These are phyloP conservation scores for Hydroisotoma schaefferi DNA, from an alignment of 2,888 invertebrate species.

Conservation along the genomic window DNA sequence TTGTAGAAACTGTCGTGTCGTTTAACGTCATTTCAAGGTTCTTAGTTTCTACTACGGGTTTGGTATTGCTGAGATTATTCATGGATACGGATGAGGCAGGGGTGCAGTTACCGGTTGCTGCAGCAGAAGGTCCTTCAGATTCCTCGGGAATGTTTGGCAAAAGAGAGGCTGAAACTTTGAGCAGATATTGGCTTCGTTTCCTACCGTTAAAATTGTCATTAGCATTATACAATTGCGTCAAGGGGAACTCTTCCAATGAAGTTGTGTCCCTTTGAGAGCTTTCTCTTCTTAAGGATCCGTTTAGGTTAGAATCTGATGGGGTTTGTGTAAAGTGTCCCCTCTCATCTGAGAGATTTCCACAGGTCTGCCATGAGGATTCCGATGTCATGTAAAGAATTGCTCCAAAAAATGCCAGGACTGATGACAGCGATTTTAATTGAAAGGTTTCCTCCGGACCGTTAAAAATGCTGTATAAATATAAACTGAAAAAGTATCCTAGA, in stretches of 20 bases:
- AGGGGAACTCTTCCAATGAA: too few relatives aligned
- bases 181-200: slow-evolving; percentile 35
- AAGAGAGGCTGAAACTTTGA: slow-evolving; percentile 29
- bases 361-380: not conserved
- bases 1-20: too few relatives aligned
- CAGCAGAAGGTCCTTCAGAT: slow-evolving; percentile 32
- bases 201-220: not conserved
- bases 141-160: slow-evolving; percentile 46
- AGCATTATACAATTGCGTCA: slow-evolving; percentile 2
- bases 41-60: not conserved
- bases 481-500: slow-evolving; percentile 40
- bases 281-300: too few relatives aligned
- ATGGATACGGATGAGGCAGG: not conserved
- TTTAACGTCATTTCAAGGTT: not conserved
- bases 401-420: slow-evolving; percentile 39
- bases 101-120: not conserved
- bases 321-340: too few relatives aligned
- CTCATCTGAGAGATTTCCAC: not conserved
- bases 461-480: slow-evolving; percentile 33
- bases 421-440: slow-evolving; percentile 37
- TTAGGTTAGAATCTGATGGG: too few relatives aligned
- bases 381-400: slow-evolving; percentile 8
- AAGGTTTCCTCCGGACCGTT: slow-evolving; percentile 31
- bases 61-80: not conserved
- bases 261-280: too few relatives aligned